These are phyloP conservation scores for Tapera naevia DNA, from an alignment of 2,797 vertebrate genomes.

Conservation along the genomic window DNA sequence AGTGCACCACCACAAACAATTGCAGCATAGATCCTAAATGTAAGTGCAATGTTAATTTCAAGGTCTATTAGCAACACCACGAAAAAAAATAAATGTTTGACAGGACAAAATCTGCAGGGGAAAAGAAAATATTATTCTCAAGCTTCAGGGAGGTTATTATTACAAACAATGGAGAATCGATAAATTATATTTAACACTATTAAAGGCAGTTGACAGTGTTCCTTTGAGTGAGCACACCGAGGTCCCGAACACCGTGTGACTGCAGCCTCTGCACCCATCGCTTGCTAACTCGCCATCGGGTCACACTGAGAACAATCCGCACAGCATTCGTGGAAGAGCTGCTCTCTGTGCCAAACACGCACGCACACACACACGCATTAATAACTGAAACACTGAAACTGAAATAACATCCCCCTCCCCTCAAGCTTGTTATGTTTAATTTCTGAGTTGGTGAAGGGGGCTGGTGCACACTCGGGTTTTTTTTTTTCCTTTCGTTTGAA, in stretches of 20 bases:
- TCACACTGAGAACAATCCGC: conserved; percentile 41
- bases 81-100: conserved; percentile 37
- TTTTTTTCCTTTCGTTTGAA: conserved; percentile 64
- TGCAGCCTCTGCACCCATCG: neutral
- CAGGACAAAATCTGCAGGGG: conserved; percentile 56
- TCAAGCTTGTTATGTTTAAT: conserved; percentile 61
- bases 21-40: neutral
- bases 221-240: conserved; percentile 62
- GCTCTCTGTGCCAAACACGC: neutral
- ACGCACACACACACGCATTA: conserved; percentile 18
- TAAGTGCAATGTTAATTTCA: conserved; percentile 69
- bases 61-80: conserved; percentile 63
- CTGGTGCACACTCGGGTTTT: conserved; percentile 40
- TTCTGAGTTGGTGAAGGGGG: conserved; percentile 64
- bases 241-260: conserved; percentile 55
- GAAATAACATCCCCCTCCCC: neutral
- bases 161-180: conserved; percentile 66
- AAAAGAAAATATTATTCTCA: conserved; percentile 65
- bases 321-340: conserved; percentile 48
- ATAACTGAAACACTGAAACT: conserved; percentile 60
- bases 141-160: conserved; percentile 61
- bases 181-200: conserved; percentile 65
- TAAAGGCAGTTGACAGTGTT: conserved; percentile 65
- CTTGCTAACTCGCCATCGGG: conserved; percentile 1
- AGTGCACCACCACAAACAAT: neutral